Conservation (phyloP, 2,113 vertebrate species). For the Corythaeola cristata region DNA sequence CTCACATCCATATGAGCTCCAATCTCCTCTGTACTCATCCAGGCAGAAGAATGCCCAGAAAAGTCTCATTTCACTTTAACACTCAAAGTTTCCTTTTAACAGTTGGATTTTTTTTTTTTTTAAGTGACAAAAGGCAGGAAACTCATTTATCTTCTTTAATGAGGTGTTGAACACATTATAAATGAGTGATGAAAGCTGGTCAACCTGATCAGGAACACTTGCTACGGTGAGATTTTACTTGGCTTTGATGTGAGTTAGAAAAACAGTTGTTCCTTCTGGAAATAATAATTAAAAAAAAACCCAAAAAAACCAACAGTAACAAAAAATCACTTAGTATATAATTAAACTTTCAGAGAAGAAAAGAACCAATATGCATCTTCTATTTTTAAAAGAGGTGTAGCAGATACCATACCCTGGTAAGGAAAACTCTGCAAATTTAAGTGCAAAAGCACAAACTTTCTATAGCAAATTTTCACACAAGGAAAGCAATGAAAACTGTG, state of each 20-base stretch:
- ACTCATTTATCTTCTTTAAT: not conserved
- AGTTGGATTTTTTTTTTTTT: not conserved
- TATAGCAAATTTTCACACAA: not conserved
- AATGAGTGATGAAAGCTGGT: not conserved
- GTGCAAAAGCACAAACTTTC: not conserved
- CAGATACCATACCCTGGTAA: not conserved
- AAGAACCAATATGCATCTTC: not conserved
- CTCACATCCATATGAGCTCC: not conserved
- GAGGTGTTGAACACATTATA: not conserved
- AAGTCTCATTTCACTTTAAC: not conserved
- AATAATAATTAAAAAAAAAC: too few species aligned
- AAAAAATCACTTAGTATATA: not conserved
- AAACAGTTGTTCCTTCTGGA: not conserved
- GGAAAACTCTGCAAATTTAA: not conserved
- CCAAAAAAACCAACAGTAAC: not conserved
- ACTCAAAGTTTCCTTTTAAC: not conserved
- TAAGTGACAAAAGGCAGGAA: not conserved
- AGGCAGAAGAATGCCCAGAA: not conserved
- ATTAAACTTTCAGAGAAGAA: not conserved
- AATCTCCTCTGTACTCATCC: not conserved
- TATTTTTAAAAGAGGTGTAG: not conserved
- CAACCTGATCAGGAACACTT: not conserved
- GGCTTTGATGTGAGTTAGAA: not conserved
- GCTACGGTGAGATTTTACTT: not conserved
- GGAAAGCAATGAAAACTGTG: not conserved